Conservation (phyloP, 2,113 vertebrate genomes). For the Salvator merianae region DNA sequence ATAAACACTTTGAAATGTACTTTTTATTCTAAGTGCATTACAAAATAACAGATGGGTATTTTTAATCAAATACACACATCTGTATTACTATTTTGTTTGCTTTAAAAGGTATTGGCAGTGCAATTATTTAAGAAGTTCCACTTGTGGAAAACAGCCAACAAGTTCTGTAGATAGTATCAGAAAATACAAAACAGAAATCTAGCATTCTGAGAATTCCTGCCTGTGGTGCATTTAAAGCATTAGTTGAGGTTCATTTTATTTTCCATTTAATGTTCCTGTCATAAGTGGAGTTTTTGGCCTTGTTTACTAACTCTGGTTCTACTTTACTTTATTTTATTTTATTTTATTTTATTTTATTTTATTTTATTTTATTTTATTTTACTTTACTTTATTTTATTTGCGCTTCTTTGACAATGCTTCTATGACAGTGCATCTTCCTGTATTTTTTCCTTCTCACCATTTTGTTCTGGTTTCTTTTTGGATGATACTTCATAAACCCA, state of each 20-base stretch:
- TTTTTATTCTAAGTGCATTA: no score
- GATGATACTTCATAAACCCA: background rate
- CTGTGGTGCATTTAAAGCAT: background rate
- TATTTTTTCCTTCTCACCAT: accelerated
- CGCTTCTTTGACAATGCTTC: background rate
- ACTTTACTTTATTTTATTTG: background rate
- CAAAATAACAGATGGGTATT: no score
- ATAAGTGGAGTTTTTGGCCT: background rate
- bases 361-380: no score
- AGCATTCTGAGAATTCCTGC: background rate
- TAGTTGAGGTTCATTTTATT: background rate
- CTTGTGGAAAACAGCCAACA: background rate
- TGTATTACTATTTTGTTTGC: background rate
- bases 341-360: no score
- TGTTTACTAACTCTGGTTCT: background rate
- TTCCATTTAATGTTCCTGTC: background rate
- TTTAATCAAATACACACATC: background rate
- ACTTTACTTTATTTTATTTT: background rate
- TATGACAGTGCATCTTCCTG: background rate
- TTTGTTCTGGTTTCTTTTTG: background rate
- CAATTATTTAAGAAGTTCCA: background rate
- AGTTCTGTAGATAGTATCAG: background rate
- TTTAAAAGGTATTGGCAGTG: background rate
- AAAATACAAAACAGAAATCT: background rate
- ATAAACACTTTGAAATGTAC: no score